Base-by-base conservation (phyloP, 2,797 vertebrate species). In the Thripadectes ignobilis region DNA sequence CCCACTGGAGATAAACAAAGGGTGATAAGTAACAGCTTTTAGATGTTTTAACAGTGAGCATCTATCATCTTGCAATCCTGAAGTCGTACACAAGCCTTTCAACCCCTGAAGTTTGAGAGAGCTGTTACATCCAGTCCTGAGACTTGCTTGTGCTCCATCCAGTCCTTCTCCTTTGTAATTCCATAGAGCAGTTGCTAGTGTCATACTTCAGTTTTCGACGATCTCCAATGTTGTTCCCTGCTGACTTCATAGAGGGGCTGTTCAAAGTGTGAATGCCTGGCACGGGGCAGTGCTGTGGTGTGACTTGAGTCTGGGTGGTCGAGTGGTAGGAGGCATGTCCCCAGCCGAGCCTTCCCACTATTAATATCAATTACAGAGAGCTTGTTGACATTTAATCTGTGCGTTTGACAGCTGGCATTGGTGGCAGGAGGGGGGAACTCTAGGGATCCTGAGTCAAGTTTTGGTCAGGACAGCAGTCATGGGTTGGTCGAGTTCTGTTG, bases 391-490 rank as follows among this genome's bases (percentile, higher is more conserved):
- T 92, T 84, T 73, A 62, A 38, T 55, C 62, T n/a, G 34, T 55
- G 24, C 0, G 0, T 52, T 71, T 86, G 74, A 34, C 67, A 74
- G 67, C 63, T 49, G 61, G 36, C 45, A 38, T 92, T 39, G 23
- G 34, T 43, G 30, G 3, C 63, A 79, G 12, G 52, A 82, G 45
- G 24, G 10, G 29, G 41, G 30, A 59, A 16, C 36, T 84, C 49
- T 24, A 12, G 73, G 69, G 57, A 32, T 41, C 63, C 72, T 24
- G 65, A 41, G 12, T 54, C 59, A 66, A 52, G 27, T 67, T 61
- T 80, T 83, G 48, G 54, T 74, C 1, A 0, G n/a, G 52, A 49
- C 16, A 7, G 55, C 59, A 68, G 67, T 57, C 0, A 0, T 1
- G 3, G 12, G 8, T 49, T 32, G 19, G 17, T 7, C 36, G 32